Base-by-base conservation (phyloP, 2,888 invertebrate genomes). In the Gasteruption jaculator region DNA sequence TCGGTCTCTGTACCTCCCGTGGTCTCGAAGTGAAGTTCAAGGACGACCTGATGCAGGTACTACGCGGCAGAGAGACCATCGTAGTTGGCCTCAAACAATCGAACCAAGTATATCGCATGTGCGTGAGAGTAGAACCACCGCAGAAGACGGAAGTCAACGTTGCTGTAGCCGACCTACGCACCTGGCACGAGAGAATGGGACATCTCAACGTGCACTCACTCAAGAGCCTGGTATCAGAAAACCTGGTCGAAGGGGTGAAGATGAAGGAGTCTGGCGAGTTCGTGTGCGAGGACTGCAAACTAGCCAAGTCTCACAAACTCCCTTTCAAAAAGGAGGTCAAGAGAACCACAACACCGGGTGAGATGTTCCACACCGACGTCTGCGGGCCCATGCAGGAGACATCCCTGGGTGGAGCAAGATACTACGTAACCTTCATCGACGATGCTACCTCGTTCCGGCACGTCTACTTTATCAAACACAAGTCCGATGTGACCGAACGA, bases 391-490 rank as follows among this genome's bases (percentile, higher is more conserved):
- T 53, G 38, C 38, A 45, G 16, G 38, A 25, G 4, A 34, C 44
- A 32, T 60, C 58, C 2, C 11, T 49, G 4, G 57, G 53, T 7
- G 58, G 55, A 15, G 32, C 54, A 7, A 45, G 46, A 38, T 60
- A 50, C 33, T 63, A 51, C 41, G 36, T 56, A 7, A 47, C 42
- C 16, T 59, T 62, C 26, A 59, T 56, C 21, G 54, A 60, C 41
- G 55, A 61, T 38, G 57, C 47, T 32, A 45, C 53, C 6, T 48
- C 50, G 29, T 59, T 48, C 40, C 44, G 56, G 5, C 25, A 43
- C 11, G 54, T 62, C 15, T 59, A 49, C 33, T 59, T 57, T 36
- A 32, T 61, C 11, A 53, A 53, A 45, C 41, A 51, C 11, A 48
- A 46, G 19, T 40, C 38, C 27, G 45, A 45, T 11, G 43, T 43